These are phyloP conservation scores for Dryococelus australis DNA, from an alignment of 2,888 invertebrate species.

Conservation along the genomic window DNA sequence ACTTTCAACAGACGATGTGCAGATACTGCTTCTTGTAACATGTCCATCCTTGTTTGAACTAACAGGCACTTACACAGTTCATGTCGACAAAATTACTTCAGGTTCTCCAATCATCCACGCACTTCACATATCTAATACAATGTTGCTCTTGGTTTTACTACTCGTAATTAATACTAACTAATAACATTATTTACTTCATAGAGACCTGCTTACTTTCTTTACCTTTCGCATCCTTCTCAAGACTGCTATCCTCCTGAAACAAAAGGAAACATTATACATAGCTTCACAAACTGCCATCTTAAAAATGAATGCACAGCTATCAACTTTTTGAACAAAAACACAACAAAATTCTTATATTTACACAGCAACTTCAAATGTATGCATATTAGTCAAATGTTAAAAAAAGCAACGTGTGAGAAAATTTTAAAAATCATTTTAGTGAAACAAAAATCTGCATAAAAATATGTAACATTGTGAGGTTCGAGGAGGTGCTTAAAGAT, in stretches of 20 bases:
- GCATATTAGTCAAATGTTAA: too few species aligned
- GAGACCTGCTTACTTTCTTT: constrained; percentile 21
- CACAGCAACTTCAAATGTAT: too few species aligned
- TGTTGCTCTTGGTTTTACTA: constrained; percentile 31
- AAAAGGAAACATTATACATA: constrained; percentile 17
- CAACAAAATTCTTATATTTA: too few species aligned
- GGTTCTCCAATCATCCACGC: background rate
- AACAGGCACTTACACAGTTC: background rate
- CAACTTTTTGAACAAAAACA: too few species aligned
- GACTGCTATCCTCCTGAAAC: constrained; percentile 45
- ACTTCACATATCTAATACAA: background rate
- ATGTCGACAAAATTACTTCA: background rate
- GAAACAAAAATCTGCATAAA: too few species aligned
- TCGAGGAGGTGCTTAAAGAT: too few species aligned
- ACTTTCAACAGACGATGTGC: background rate
- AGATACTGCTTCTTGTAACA: background rate
- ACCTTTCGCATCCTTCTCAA: constrained; percentile 35
- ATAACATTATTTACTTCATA: constrained; percentile 23
- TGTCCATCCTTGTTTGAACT: background rate
- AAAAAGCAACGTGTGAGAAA: too few species aligned
- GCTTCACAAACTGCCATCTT: too few species aligned
- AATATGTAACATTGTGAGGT: too few species aligned
- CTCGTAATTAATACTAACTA: constrained; percentile 23
- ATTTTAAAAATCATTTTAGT: too few species aligned
- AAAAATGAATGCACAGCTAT: too few species aligned